Conservation (phyloP, 1,140 invertebrate genomes). For the Globodera rostochiensis region DNA sequence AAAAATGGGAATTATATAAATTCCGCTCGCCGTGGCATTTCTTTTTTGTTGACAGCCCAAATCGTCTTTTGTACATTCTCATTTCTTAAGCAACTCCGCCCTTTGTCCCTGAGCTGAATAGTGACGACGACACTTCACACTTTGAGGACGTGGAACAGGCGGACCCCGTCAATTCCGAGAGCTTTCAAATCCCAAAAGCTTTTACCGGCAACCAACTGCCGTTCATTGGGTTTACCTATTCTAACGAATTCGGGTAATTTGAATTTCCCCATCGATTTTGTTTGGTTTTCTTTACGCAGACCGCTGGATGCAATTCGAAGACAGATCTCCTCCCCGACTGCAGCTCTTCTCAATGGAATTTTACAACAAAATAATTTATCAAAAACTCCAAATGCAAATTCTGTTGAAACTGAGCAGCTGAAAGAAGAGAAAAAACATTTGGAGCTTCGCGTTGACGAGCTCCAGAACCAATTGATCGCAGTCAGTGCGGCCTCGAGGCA, state of each 20-base stretch:
- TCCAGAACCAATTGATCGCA: background rate
- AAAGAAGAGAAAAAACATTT: slow-evolving; percentile 14
- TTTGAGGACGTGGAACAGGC: slow-evolving; percentile 92
- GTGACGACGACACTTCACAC: slow-evolving; percentile 96
- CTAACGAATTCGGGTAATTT: slow-evolving; percentile 66
- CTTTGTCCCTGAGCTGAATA: slow-evolving; percentile 87
- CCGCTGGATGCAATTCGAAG: slow-evolving; percentile 18
- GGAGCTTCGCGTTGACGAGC: slow-evolving; percentile 3
- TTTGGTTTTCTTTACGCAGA: background rate
- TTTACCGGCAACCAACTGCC: slow-evolving; percentile 97
- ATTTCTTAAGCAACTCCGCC: slow-evolving; percentile 79
- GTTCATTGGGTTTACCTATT: slow-evolving; percentile 98
- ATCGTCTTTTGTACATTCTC: too few species aligned
- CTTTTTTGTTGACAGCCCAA: too few species aligned
- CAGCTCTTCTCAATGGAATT: background rate
- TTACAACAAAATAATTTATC: background rate
- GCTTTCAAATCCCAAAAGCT: slow-evolving; percentile 90
- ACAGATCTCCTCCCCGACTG: background rate
- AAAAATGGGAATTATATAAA: too few species aligned
- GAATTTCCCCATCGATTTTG: background rate
- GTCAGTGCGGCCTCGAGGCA: background rate
- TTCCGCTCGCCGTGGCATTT: too few species aligned
- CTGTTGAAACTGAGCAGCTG: background rate
- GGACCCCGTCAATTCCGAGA: slow-evolving; percentile 82
- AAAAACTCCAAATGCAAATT: background rate